phyloP scores from a whole-genome alignment of 2,888 invertebrate species.

The Protophormia terraenovae region DNA sequence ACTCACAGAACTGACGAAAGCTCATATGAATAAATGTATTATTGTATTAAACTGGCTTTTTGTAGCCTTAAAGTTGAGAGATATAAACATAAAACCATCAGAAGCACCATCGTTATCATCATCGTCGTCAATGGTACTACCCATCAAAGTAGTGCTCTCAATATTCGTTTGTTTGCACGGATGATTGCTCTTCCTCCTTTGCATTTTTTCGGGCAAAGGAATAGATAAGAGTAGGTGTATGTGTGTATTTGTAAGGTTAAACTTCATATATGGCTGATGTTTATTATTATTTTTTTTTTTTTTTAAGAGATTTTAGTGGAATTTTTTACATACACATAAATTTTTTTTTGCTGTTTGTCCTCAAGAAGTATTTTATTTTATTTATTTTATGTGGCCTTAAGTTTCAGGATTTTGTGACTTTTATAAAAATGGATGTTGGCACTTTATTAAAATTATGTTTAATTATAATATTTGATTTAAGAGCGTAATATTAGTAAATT shows the following conservation, averaged over 20 bases:
- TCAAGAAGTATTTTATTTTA: background rate
- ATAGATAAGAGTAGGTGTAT: background rate
- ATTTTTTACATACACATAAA: background rate
- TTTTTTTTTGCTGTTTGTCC: background rate
- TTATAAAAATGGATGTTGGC: background rate
- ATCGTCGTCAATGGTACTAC: background rate
- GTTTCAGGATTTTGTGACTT: no score
- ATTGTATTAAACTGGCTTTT: background rate
- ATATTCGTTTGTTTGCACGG: constrained; percentile 16
- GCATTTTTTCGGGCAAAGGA: background rate
- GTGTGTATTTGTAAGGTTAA: background rate
- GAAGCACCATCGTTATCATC: background rate
- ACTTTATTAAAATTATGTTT: background rate
- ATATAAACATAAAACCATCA: background rate
- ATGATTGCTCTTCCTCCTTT: background rate
- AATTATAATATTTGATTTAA: no score
- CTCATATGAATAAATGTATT: background rate
- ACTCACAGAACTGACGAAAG: background rate
- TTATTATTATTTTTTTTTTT: background rate
- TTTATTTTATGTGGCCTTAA: no score
- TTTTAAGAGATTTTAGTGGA: background rate
- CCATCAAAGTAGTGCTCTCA: constrained; percentile 29
- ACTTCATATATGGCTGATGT: background rate
- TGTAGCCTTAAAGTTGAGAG: background rate
- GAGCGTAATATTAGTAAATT: no score